Evolutionary conservation across 2,888 invertebrate species (phyloP), one percentile per base, ranked within the genome.

Genomic region (Hyposoter didymator): DNA sequence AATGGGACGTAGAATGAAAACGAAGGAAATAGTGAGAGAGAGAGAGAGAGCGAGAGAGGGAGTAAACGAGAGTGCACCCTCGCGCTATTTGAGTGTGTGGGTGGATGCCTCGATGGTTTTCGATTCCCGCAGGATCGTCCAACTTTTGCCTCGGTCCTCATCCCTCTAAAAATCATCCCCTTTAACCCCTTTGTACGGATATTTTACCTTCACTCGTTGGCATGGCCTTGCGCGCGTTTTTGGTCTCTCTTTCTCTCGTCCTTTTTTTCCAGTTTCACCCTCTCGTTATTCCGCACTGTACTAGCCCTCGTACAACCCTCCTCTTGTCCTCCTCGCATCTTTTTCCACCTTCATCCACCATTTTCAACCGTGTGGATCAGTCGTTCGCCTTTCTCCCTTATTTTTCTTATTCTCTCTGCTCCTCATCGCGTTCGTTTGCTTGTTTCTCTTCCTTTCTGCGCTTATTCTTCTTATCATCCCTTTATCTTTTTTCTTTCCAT

Each of bases 81-180:
- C 62, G n/a, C 43, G 22, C 55, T 70, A 17, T 62, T 39, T 73
- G 45, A 55, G 55, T 39, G 28, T 64, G 17, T 67, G 35, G 64
- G 45, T 55, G 22, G 87, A 87, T 72, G 86, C 85, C 87, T 86
- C 85, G 86, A 88, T 88, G 87, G 88, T 84, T 88, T 87, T 87
- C 87, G 88, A 88, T 88, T 88, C 89, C 88, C 89, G 84, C 84
- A 87, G 81, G 89, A 88, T 84, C 59, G 82, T 67, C 75, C 82
- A 75, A 82, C 85, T 78, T 47, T 84, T 76, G 76, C 85, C 79
- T 86, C 78, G n/a, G 55, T 8, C 69, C 62, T 49, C 32, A 10
- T 32, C 19, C 32, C 39, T 45, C 39, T 43, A n/a, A 73, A 52
- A 74, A 55, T 81, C 45, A 49, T 2, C 28, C 74, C 64, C 67